A percentile compares a stretch with the other conserved stretches of the same genome.
phyloP scores from a whole-genome alignment of 2,797 vertebrate genomes.

The Sebastes aleutianus region DNA sequence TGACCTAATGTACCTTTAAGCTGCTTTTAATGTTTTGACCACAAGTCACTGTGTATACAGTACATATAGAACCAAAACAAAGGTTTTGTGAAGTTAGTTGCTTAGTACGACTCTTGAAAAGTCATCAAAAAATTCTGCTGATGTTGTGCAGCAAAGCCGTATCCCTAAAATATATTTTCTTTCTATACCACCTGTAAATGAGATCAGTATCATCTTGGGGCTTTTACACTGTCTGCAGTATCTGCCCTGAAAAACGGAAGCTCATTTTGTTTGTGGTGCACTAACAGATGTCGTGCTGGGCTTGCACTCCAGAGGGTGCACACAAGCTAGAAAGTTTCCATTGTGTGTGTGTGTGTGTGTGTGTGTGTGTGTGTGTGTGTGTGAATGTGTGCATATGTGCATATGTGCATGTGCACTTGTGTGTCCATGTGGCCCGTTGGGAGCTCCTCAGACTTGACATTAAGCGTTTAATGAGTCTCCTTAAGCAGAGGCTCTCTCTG shows the following conservation, averaged over 20 bases:
- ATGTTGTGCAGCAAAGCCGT: not conserved
- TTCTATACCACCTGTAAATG: not conserved
- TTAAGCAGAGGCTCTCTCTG: slow-evolving; percentile 33
- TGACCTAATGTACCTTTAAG: not conserved
- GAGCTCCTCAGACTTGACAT: slow-evolving; percentile 20
- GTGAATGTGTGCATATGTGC: not conserved
- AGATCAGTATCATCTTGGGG: slow-evolving; percentile 2
- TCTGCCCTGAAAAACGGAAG: slow-evolving; percentile 22
- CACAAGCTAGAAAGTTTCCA: slow-evolving; percentile 25
- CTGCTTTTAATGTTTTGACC: not conserved
- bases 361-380: not conserved
- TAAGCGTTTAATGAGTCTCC: slow-evolving; percentile 46
- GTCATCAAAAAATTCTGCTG: not conserved
- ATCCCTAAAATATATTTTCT: not conserved
- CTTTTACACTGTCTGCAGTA: slow-evolving; percentile 3
- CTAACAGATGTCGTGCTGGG: slow-evolving; percentile 32
- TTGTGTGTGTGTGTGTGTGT: not conserved
- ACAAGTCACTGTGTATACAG: not conserved
- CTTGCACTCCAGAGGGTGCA: slow-evolving; percentile 12
- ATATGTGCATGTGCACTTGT: not conserved
- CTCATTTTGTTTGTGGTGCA: slow-evolving; percentile 44
- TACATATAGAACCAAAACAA: not conserved
- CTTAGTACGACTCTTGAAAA: not conserved
- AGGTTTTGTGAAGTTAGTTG: not conserved
- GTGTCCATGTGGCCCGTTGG: not conserved